phyloP scores from a whole-genome alignment of 2,797 vertebrate species.

The Pteronotus mesoamericanus region DNA sequence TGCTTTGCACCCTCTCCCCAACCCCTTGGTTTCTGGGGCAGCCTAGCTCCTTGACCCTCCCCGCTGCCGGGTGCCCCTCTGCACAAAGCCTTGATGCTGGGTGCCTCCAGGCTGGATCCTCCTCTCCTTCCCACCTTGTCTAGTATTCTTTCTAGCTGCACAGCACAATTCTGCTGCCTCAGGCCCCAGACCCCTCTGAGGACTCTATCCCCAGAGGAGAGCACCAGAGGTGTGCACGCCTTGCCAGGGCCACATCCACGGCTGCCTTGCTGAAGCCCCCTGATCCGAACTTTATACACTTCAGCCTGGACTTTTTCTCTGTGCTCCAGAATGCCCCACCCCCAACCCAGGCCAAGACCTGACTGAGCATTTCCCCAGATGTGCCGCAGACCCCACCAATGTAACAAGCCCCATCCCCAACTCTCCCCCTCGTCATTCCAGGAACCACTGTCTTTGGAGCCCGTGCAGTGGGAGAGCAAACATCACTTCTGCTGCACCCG shows the following conservation, averaged over 20 bases:
- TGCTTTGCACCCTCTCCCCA: background rate
- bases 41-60: background rate
- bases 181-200: background rate
- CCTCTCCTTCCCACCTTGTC: background rate
- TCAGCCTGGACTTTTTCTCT: background rate
- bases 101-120: background rate
- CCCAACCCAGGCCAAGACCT: fast-evolving
- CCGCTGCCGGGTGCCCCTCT: background rate
- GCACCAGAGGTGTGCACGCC: background rate
- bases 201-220: background rate
- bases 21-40: background rate
- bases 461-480: background rate
- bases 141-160: background rate
- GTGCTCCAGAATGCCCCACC: background rate
- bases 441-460: background rate
- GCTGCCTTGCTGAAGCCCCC: background rate
- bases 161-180: background rate
- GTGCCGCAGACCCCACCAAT: background rate
- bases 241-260: background rate
- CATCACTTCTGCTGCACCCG: fast-evolving
- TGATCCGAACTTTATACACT: background rate
- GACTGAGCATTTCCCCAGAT: background rate
- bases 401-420: background rate
- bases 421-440: too few species aligned
- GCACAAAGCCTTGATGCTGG: background rate